phyloP scores from a whole-genome alignment of 2,888 invertebrate genomes.

The Drosophila pseudotakahashii region DNA sequence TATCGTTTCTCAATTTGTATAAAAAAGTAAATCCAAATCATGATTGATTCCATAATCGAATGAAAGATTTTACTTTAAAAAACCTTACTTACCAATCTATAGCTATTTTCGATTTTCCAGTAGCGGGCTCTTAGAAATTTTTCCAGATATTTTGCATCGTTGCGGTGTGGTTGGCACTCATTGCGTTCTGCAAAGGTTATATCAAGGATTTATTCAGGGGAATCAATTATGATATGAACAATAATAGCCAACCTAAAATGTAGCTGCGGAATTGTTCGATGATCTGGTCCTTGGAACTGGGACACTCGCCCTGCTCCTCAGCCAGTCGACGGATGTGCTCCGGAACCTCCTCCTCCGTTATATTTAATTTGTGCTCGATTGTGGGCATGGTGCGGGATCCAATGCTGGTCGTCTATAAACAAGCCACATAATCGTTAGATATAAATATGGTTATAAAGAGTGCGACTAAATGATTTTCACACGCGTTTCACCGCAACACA shows the following conservation, averaged over 20 bases:
- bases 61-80: too few relatives aligned
- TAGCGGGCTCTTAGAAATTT: slow-evolving; percentile 90
- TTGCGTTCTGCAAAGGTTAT: slow-evolving; percentile 87
- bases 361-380: slow-evolving; percentile 86
- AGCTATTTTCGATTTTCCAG: slow-evolving; percentile 89
- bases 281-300: slow-evolving; percentile 88
- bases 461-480: slow-evolving; percentile 15
- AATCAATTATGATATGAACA: neutral
- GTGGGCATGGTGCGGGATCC: slow-evolving; percentile 66
- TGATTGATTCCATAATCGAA: too few relatives aligned
- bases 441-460: slow-evolving; percentile 2
- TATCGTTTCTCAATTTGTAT: neutral
- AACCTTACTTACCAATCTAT: slow-evolving; percentile 91
- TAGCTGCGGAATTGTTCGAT: slow-evolving; percentile 90
- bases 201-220: neutral
- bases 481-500: slow-evolving; percentile 4
- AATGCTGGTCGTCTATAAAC: slow-evolving; percentile 31
- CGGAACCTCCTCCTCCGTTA: slow-evolving; percentile 88
- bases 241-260: slow-evolving; percentile 87
- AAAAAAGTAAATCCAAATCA: too few relatives aligned
- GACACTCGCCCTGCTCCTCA: slow-evolving; percentile 88
- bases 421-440: slow-evolving; percentile 1
- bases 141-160: slow-evolving; percentile 90
- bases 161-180: slow-evolving; percentile 90
- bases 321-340: slow-evolving; percentile 89